Evolutionary conservation across 2,797 vertebrate genomes (phyloP).

Genomic region (Acomys russatus): DNA sequence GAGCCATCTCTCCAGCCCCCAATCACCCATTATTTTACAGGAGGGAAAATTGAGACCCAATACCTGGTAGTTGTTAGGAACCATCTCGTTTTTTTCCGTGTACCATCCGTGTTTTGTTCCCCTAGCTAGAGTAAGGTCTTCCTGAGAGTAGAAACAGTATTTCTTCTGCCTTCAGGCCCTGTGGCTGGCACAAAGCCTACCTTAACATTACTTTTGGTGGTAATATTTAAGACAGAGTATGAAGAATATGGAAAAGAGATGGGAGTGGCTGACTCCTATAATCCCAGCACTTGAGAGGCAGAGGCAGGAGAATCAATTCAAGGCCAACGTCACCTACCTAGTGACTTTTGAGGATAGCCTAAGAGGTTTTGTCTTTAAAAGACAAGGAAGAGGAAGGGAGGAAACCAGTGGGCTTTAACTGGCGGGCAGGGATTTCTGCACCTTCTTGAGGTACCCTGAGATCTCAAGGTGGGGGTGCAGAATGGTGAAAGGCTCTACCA

Average conservation of each 20-base stretch:
- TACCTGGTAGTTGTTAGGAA: not conserved
- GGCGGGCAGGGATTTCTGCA: not conserved
- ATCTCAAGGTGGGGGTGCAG: not conserved
- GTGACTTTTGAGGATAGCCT: not conserved
- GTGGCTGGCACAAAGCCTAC: not conserved
- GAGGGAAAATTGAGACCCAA: not conserved
- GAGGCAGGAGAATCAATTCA: not conserved
- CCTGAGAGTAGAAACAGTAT: not conserved
- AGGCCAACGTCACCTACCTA: not conserved
- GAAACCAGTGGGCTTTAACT: not conserved
- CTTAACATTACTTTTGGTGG: not conserved
- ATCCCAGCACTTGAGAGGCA: not conserved
- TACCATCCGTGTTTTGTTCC: not conserved
- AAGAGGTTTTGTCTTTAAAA: no score
- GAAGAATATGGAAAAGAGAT: not conserved
- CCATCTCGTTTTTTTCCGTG: not conserved
- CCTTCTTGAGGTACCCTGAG: not conserved
- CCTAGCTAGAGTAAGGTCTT: not conserved
- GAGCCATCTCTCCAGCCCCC: no score
- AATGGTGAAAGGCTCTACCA: not conserved
- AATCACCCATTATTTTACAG: constrained; percentile 11
- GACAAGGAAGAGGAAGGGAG: not conserved
- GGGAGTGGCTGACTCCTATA: not conserved
- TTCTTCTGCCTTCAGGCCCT: not conserved
- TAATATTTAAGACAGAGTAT: constrained; percentile 2